Evolutionary conservation across 2,888 invertebrate genomes (phyloP).

Genomic region (Trisateles emortualis): DNA sequence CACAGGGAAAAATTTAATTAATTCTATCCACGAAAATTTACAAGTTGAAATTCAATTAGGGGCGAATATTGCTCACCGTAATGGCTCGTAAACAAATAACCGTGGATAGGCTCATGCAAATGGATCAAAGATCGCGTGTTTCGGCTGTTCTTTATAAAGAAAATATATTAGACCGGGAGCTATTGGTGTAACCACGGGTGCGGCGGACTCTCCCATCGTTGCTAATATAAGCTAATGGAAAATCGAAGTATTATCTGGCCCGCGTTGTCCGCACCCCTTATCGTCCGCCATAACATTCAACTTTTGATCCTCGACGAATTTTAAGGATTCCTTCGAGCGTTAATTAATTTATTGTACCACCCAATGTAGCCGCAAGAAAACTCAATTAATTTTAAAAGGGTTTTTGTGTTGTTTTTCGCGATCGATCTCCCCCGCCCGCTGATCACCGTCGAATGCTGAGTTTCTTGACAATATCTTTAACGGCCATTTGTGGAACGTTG

Average conservation of each 20-base stretch:
- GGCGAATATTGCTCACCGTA: constrained; percentile 73
- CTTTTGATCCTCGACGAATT: constrained; percentile 85
- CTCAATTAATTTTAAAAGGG: constrained; percentile 87
- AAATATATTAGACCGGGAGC: constrained; percentile 80
- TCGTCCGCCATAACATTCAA: constrained; percentile 65
- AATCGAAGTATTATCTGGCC: constrained; percentile 84
- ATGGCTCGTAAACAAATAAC: constrained; percentile 80
- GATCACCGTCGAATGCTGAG: constrained; percentile 66
- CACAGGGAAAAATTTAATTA: constrained; percentile 75
- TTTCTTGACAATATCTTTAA: constrained; percentile 72
- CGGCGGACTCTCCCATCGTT: constrained; percentile 78
- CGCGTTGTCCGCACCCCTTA: constrained; percentile 40
- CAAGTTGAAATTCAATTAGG: constrained; percentile 80
- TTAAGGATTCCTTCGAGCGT: constrained; percentile 85
- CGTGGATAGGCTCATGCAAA: constrained; percentile 75
- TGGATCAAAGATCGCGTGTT: constrained; percentile 85
- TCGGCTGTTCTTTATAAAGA: constrained; percentile 78
- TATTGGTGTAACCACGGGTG: constrained; percentile 70
- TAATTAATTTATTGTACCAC: constrained; percentile 86
- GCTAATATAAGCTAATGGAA: constrained; percentile 85
- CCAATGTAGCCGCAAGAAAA: constrained; percentile 85
- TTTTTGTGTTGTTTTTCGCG: constrained; percentile 85
- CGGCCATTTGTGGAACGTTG: constrained; percentile 64
- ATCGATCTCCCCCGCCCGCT: constrained; percentile 59
- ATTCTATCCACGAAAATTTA: constrained; percentile 77